Base-by-base conservation (phyloP, 1,140 invertebrate genomes). In the Drosophila gunungcola region DNA sequence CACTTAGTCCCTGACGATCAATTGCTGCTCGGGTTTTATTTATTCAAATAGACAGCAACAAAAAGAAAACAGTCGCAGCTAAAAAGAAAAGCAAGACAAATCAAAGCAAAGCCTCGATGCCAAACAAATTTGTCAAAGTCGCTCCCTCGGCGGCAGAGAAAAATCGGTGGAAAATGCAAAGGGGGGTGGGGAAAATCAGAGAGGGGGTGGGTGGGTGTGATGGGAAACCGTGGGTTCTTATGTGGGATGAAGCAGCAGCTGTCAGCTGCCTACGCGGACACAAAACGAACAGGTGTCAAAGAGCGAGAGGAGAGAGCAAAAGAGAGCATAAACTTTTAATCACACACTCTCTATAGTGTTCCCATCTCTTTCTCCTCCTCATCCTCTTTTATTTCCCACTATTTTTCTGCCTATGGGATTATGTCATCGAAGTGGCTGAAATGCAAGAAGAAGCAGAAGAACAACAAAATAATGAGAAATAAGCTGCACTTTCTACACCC, bases 271-370 rank as follows among this genome's bases (percentile, higher is more conserved):
- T 48, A 53, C 42, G 21, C 48, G 65, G 57, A 77, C 51, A 78
- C 53, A 61, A 77, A 63, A 69, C 51, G 73, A 78, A 77, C 73
- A 78, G 74, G 74, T 78, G 74, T 77, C 73, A 78, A 69, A 75
- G 61, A 48, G 27, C 46, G 34, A 41, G 39, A 16, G 29, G 41
- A 29, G 10, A 34, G 70, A 67, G 53, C 2, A 12, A 38, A 39
- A 3, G 36, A 27, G 13, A 9, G 41, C 27, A 9, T 10, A 34
- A 58, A 46, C 29, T 46, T 58, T 36, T 58, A 58, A 58, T 58
- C 55, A 16, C 12, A 25, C 42, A 29, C 29, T 45, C 7, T 21
- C 29, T n/a, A 32, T 34, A 16, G 21, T 45, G 34, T 38, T 16
- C 34, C 38, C 43, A 49, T 48, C 9, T 16, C 9, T 27, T 6